Conservation (phyloP, 2,888 invertebrate species). For the Microplitis deprimator region DNA sequence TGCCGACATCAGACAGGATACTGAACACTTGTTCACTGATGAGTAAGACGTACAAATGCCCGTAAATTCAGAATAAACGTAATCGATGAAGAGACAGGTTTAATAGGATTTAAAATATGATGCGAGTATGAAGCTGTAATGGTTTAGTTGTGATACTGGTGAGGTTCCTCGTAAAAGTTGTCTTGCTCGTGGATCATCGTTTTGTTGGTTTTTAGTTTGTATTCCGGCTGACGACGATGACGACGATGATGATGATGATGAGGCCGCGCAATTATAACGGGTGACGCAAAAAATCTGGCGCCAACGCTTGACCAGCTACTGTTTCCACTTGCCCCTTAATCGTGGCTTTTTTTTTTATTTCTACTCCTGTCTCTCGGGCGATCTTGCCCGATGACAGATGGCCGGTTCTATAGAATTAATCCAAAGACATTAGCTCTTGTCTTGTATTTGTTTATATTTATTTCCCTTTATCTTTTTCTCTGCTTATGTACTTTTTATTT, state of each 20-base stretch:
- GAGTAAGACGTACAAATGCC: background rate
- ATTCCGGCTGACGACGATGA: background rate
- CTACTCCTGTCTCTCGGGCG: slow-evolving; percentile 2
- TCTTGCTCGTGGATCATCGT: background rate
- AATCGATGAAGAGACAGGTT: background rate
- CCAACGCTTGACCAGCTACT: slow-evolving; percentile 40
- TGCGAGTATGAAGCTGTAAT: slow-evolving; percentile 17
- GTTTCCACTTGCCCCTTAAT: slow-evolving; percentile 41
- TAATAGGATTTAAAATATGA: background rate
- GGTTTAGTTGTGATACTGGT: background rate
- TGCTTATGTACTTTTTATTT: background rate
- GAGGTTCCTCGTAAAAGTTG: background rate
- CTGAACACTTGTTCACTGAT: background rate
- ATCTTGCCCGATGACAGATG: slow-evolving; percentile 26
- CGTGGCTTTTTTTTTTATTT: slow-evolving; percentile 29
- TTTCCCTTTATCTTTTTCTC: background rate
- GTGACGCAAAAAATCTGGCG: slow-evolving; percentile 56
- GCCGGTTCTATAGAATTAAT: slow-evolving; percentile 28
- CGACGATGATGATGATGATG: slow-evolving; percentile 52
- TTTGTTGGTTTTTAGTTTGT: background rate
- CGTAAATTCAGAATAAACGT: background rate
- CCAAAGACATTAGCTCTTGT: slow-evolving; percentile 11
- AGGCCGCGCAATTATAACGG: slow-evolving; percentile 61
- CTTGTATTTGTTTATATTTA: slow-evolving; percentile 1
- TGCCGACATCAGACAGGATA: slow-evolving; percentile 40